Evolutionary conservation across 2,888 invertebrate species (phyloP).

Genomic region (Diachrysia chrysitis): DNA sequence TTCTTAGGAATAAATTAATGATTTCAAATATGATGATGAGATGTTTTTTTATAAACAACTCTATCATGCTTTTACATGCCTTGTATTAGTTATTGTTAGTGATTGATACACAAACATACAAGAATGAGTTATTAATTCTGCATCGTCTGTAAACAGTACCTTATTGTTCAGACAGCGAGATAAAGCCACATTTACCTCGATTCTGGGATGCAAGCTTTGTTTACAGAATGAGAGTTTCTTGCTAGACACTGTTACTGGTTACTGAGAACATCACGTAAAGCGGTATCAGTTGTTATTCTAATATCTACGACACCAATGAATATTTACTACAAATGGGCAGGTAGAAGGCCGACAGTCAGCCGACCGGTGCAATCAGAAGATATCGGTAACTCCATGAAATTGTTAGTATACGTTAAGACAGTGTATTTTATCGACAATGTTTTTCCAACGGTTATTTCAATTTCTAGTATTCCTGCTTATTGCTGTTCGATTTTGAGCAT

Average conservation of each 20-base stretch:
- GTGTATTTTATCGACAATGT: neutral
- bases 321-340: slow-evolving; percentile 3
- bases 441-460: slow-evolving; percentile 1
- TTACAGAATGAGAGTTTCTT: neutral
- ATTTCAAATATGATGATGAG: neutral
- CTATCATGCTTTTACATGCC: neutral
- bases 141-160: neutral
- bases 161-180: neutral
- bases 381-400: neutral
- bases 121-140: neutral
- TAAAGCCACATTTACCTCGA: neutral
- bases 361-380: slow-evolving; percentile 2
- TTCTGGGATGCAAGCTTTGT: neutral
- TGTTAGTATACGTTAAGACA: neutral
- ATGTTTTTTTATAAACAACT: neutral
- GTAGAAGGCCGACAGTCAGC: neutral
- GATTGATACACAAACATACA: neutral
- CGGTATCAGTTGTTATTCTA: slow-evolving; percentile 1
- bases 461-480: neutral
- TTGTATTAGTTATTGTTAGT: neutral
- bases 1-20: neutral
- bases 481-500: neutral
- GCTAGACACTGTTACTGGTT: neutral
- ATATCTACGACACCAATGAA: slow-evolving; percentile 2
- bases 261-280: neutral